A percentile compares a stretch with the other conserved stretches of the same genome.
phyloP scores from a whole-genome alignment of 2,888 invertebrate species.

The Sinohyriopsis cumingii region DNA sequence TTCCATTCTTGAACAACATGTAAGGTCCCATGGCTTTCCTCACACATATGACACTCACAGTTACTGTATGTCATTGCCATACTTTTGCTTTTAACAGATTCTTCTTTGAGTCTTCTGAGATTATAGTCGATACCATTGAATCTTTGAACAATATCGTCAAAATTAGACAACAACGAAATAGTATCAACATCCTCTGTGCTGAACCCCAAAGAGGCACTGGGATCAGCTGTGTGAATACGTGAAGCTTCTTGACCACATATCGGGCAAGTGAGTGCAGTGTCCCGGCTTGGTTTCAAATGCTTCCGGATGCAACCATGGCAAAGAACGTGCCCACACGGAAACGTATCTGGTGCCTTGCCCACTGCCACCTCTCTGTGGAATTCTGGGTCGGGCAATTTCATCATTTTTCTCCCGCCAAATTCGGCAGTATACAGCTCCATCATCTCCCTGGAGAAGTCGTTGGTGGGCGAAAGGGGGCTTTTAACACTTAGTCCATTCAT shows the following conservation, averaged over 20 bases:
- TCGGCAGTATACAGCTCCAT: background rate
- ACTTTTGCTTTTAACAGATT: slow-evolving; percentile 57
- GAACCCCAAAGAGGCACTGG: slow-evolving; percentile 26
- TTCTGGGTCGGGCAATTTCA: slow-evolving; percentile 44
- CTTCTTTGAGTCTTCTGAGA: slow-evolving; percentile 53
- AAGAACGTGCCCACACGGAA: slow-evolving; percentile 63
- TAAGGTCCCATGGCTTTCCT: slow-evolving; percentile 62
- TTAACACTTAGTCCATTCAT: background rate
- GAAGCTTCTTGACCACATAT: slow-evolving; percentile 35
- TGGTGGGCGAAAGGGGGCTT: background rate
- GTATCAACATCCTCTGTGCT: slow-evolving; percentile 38
- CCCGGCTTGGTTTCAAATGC: slow-evolving; percentile 38
- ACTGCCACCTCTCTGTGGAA: slow-evolving; percentile 56
- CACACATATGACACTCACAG: slow-evolving; percentile 58
- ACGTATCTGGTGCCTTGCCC: slow-evolving; percentile 63
- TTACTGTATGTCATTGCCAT: slow-evolving; percentile 63
- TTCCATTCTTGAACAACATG: slow-evolving; percentile 63
- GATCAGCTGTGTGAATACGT: slow-evolving; percentile 31
- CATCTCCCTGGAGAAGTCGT: background rate
- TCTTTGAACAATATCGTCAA: slow-evolving; percentile 59
- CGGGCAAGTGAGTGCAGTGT: slow-evolving; percentile 37
- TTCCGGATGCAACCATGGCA: slow-evolving; percentile 62
- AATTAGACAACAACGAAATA: slow-evolving; percentile 59
- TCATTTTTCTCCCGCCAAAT: slow-evolving; percentile 29
- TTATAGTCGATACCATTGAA: slow-evolving; percentile 56